Conservation (phyloP, 1,140 invertebrate species). For the Neodiprion lecontei region DNA sequence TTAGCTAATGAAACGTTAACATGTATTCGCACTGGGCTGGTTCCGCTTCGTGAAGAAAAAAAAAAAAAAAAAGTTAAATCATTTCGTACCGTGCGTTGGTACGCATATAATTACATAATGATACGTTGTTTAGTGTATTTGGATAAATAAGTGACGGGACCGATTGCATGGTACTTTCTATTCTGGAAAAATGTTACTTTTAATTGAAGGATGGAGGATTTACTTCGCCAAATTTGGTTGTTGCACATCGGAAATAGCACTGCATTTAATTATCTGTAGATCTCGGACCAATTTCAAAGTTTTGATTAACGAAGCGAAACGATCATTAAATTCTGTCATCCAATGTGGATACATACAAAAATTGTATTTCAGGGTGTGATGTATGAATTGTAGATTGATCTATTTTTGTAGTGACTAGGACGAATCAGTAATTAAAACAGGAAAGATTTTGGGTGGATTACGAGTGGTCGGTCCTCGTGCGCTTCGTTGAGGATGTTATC, state of each 20-base stretch:
- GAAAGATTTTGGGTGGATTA: not conserved
- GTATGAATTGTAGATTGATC: not conserved
- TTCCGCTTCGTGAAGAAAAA: slow-evolving; percentile 17
- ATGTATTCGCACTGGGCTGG: slow-evolving; percentile 11
- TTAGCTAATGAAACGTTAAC: slow-evolving; percentile 16
- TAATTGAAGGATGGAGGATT: too few species aligned
- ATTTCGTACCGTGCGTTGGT: slow-evolving; percentile 12
- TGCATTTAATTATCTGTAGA: not conserved
- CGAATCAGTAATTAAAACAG: not conserved
- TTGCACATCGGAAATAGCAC: too few species aligned
- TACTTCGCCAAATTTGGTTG: too few species aligned
- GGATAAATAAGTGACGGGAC: not conserved
- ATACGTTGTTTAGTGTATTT: not conserved
- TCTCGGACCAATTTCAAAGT: not conserved
- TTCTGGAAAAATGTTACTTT: too few species aligned
- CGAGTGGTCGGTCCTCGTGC: not conserved
- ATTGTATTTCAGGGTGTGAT: too few species aligned
- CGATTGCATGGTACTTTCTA: not conserved
- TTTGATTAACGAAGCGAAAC: not conserved
- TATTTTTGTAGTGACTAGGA: not conserved
- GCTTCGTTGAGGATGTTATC: not conserved
- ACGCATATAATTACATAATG: not conserved
- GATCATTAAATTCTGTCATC: not conserved
- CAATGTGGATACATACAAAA: not conserved
- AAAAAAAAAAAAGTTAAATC: not conserved